Base-by-base conservation (phyloP, 2,113 vertebrate genomes). In the Neolamprologus cancellatus region DNA sequence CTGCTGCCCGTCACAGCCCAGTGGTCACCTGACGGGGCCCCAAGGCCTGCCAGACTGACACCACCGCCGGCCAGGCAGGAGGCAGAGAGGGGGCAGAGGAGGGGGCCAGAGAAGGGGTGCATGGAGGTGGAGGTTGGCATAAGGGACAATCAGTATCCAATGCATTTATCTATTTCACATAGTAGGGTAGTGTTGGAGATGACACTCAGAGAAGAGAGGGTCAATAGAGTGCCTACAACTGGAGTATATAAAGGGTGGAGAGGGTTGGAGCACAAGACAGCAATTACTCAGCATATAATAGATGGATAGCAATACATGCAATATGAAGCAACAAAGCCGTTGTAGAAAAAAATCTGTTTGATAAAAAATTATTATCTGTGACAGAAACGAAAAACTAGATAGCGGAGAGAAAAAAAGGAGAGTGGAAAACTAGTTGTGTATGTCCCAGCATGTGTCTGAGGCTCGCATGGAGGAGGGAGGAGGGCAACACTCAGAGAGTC, bases 1-100 rank as follows among this genome's bases (percentile, higher is more conserved):
- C 89, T 91, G 90, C 94, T 92, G 94, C 94, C 93, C 95, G 95
- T 97, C 95, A 96, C 96, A 94, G 93, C 92, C 95, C 95, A 94
- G 91, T 95, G 94, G 93, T 94, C 93, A 46, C 94, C 94, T 96
- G 96, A 96, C 95, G 93, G 71, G 95, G 94, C 92, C 95, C 95
- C 92, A 86, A 90, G 92, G 90, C 93, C 94, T 95, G 94, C 94
- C 95, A 95, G 94, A 94, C 94, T 92, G 94, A 95, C 93, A 94
- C 91, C 87, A 79, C 91, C 90, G 87, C 91, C 81, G 86, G 92
- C 90, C 88, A 86, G 92, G 93, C 93, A 93, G 92, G 92, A 93
- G 92, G 94, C 84, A 85, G 88, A 89, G 83, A 89, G 84, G 87
- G 87, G 83, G 89, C 57, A 69, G 87, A 76, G 84, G 78, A 79